Conservation (phyloP, 2,888 invertebrate species). For the Phlogophora meticulosa region DNA sequence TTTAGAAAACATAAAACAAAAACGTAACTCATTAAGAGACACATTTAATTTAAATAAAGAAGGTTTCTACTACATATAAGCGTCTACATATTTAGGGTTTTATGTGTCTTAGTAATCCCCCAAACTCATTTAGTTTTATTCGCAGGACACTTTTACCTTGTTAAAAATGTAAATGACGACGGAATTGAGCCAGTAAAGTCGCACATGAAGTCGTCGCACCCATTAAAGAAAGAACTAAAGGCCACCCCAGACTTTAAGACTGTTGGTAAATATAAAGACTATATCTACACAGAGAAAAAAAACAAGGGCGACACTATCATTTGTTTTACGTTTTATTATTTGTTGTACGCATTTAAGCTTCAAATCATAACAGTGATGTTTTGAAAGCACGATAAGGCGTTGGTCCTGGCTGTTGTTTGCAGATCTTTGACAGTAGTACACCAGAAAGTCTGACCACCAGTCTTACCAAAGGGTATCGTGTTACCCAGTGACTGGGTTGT, state of each 20-base stretch:
- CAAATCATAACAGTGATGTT: too few relatives aligned
- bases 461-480: too few relatives aligned
- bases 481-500: too few relatives aligned
- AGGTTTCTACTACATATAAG: not conserved
- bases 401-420: too few relatives aligned
- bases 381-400: too few relatives aligned
- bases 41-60: constrained; percentile 30
- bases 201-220: not conserved
- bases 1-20: constrained; percentile 2
- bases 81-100: not conserved
- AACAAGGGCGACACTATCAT: too few relatives aligned
- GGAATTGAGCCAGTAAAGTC: not conserved
- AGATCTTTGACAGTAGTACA: too few relatives aligned
- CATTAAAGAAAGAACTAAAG: not conserved
- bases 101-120: not conserved
- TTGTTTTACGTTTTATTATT: too few relatives aligned
- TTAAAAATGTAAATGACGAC: constrained; percentile 6
- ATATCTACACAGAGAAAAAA: too few relatives aligned
- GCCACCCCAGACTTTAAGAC: not conserved
- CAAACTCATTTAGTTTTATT: constrained; percentile 9
- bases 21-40: not conserved
- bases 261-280: too few relatives aligned
- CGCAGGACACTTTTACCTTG: not conserved
- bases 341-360: too few relatives aligned
- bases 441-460: too few relatives aligned